phyloP scores from a whole-genome alignment of 2,888 invertebrate genomes.

The Tryphoninae sp. region DNA sequence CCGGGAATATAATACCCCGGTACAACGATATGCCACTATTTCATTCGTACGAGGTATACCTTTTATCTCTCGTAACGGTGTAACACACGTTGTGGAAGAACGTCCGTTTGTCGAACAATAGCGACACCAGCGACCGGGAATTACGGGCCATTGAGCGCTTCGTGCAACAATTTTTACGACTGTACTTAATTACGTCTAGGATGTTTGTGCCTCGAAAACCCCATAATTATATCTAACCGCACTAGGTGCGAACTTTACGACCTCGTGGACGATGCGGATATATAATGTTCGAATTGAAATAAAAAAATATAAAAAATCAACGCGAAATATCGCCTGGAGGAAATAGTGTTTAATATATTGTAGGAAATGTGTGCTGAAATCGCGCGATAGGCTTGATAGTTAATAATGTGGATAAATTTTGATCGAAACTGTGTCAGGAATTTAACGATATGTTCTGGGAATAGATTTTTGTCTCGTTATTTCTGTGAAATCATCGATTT shows the following conservation, averaged over 20 bases:
- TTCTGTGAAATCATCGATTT: not conserved
- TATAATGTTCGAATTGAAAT: constrained; percentile 1
- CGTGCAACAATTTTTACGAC: constrained; percentile 60
- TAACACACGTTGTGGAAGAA: constrained; percentile 34
- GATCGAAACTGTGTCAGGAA: not conserved
- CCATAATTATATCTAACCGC: constrained; percentile 47
- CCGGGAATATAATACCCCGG: not conserved
- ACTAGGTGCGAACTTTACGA: constrained; percentile 54
- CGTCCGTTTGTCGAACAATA: constrained; percentile 59
- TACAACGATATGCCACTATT: constrained; percentile 2
- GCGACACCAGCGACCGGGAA: constrained; percentile 58
- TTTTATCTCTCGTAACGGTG: not conserved
- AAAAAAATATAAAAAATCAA: constrained; percentile 6
- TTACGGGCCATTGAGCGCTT: constrained; percentile 65
- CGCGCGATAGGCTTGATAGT: constrained; percentile 6
- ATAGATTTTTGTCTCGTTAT: not conserved
- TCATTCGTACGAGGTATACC: not conserved
- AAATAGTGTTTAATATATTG: constrained; percentile 1
- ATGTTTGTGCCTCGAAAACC: constrained; percentile 24
- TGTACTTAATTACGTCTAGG: constrained; percentile 51
- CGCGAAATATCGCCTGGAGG: constrained; percentile 12
- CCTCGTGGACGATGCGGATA: constrained; percentile 24
- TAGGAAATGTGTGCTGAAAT: not conserved
- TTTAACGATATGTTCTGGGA: not conserved
- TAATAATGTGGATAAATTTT: not conserved